Base-by-base conservation (phyloP, 2,888 invertebrate species). In the Mythimna impura region DNA sequence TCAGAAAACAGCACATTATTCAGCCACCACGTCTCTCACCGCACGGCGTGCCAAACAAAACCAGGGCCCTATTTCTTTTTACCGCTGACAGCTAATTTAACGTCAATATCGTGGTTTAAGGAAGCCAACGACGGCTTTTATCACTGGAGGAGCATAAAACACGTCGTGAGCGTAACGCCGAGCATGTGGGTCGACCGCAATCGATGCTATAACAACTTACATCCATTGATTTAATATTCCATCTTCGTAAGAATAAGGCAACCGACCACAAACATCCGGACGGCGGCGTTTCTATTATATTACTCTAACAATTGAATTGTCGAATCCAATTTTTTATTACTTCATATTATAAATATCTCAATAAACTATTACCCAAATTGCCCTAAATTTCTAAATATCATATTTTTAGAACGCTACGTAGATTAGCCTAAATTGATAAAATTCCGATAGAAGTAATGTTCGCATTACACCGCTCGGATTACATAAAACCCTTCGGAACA, bases 161-260 rank as follows among this genome's bases (percentile, higher is more conserved):
- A 83, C 79, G 67, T 78, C 80, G 79, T 85, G 81, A 85, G 81
- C 75, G 82, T 84, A 84, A 85, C 84, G 82, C 62, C 82, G 83
- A 87, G 81, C 86, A 89, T 86, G 82, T 88, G 84, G 89, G 87
- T 86, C 87, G 82, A 82, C 81, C 81, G 86, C 81, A 84, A 85
- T 85, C 82, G 78, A 84, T 82, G 85, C 86, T 87, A 85, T 85
- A 88, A 83, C 78, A 76, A 82, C 83, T 84, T 85, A 79, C 76
- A 80, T 72, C 72, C 78, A 74, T 85, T 81, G 71, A 86, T 86
- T 85, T 76, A 81, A 78, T 82, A 85, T 78, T 82, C 76, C 73
- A 76, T 85, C 76, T 81, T 81, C 74, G 71, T 79, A 82, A 75
- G 65, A 73, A 73, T 81, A 78, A 75, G 36, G 40, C 66, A 65